phyloP scores from a whole-genome alignment of 2,888 invertebrate genomes.

The Coenonympha glycerion region DNA sequence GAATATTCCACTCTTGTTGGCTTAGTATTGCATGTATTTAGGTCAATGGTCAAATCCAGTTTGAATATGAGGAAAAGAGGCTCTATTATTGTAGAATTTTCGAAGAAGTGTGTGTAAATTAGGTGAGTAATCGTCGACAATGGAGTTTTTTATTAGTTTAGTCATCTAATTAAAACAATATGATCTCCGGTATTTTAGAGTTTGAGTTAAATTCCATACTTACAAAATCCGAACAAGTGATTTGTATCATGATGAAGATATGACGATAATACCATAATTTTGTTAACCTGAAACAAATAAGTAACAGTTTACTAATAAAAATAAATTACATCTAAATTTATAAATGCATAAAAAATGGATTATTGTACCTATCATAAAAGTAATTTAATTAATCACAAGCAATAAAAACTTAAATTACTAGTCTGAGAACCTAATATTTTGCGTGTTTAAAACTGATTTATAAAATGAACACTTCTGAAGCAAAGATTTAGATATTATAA shows the following conservation, averaged over 20 bases:
- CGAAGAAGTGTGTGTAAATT: constrained; percentile 11
- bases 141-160: not conserved
- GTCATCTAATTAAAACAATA: not conserved
- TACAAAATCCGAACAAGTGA: too few relatives aligned
- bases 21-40: constrained; percentile 13
- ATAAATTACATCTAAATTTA: too few relatives aligned
- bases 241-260: not conserved
- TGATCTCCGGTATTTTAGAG: not conserved
- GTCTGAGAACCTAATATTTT: too few relatives aligned
- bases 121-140: constrained; percentile 16
- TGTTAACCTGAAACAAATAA: not conserved
- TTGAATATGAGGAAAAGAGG: constrained; percentile 13
- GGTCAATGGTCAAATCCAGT: constrained; percentile 14
- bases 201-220: not conserved
- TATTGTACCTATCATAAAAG: too few relatives aligned
- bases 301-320: not conserved
- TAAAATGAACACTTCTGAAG: too few relatives aligned
- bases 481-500: too few relatives aligned
- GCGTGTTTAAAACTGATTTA: too few relatives aligned
- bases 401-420: too few relatives aligned
- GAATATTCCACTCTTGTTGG: too few relatives aligned
- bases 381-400: too few relatives aligned
- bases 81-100: constrained; percentile 7
- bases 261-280: not conserved
- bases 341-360: too few relatives aligned